A percentile compares a stretch with the other conserved stretches of the same genome.
Evolutionary conservation across 2,888 invertebrate genomes (phyloP).

Genomic region (Micropterix aruncella): DNA sequence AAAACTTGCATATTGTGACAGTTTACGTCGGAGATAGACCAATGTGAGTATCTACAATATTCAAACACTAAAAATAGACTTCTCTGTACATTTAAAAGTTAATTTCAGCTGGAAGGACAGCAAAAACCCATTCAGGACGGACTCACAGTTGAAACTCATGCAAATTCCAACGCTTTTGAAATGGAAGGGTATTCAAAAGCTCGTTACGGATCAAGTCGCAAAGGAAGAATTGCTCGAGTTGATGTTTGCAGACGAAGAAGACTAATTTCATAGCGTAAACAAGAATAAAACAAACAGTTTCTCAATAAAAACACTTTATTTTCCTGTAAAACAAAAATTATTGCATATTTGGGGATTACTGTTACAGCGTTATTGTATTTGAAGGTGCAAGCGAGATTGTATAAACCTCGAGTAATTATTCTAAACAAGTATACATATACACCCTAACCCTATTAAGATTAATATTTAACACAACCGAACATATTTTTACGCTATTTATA

Average conservation of each 20-base stretch:
- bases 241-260: slow-evolving; percentile 62
- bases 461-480: too few relatives aligned
- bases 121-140: slow-evolving; percentile 68
- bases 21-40: slow-evolving; percentile 66
- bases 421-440: too few relatives aligned
- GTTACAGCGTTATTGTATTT: too few relatives aligned
- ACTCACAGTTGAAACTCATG: slow-evolving; percentile 53
- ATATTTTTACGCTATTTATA: too few relatives aligned
- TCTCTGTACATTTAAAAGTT: too few relatives aligned
- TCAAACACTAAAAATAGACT: background rate
- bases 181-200: slow-evolving; percentile 64
- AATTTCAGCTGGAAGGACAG: slow-evolving; percentile 82
- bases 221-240: slow-evolving; percentile 63
- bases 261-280: slow-evolving; percentile 15
- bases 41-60: slow-evolving; percentile 44
- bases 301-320: too few relatives aligned
- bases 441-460: too few relatives aligned
- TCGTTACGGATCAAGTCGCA: slow-evolving; percentile 66
- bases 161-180: slow-evolving; percentile 70
- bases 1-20: slow-evolving; percentile 51
- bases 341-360: too few relatives aligned
- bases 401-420: too few relatives aligned
- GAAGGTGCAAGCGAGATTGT: too few relatives aligned
- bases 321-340: too few relatives aligned
- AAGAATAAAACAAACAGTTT: too few relatives aligned